A percentile compares a stretch with the other conserved stretches of the same genome.
Evolutionary conservation across 2,113 vertebrate genomes (phyloP).

Genomic region (Trochalopteron elliotii): DNA sequence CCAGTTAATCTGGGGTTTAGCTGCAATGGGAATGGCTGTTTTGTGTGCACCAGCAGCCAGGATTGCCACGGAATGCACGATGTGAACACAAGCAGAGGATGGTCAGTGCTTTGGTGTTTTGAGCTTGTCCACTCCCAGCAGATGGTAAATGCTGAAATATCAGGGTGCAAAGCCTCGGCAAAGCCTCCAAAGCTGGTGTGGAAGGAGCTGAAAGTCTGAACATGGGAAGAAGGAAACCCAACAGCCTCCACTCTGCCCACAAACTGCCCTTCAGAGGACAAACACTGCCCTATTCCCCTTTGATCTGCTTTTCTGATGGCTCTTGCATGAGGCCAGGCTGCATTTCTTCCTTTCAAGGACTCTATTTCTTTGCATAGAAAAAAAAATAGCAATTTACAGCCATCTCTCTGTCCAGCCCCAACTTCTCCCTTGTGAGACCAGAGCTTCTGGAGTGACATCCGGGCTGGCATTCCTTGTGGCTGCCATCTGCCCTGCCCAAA

Average conservation of each 20-base stretch:
- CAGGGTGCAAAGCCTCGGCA: neutral
- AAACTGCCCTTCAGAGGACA: neutral
- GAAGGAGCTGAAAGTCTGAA: neutral
- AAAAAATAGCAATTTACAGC: neutral
- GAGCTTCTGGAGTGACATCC: neutral
- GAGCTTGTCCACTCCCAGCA: neutral
- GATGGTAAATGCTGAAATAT: neutral
- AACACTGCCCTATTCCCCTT: neutral
- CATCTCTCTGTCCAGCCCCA: neutral
- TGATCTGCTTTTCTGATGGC: accelerated
- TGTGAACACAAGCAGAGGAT: neutral
- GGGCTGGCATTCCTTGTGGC: accelerated
- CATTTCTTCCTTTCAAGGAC: neutral
- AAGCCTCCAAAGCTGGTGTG: neutral
- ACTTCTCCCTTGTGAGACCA: neutral
- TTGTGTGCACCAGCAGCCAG: neutral
- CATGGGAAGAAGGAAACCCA: neutral
- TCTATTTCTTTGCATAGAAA: neutral
- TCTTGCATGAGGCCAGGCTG: neutral
- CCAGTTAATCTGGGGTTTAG: neutral
- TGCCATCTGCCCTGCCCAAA: neutral
- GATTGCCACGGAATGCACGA: accelerated
- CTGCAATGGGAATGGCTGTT: neutral
- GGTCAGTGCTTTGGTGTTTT: neutral
- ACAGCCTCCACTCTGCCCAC: neutral